Base-by-base conservation (phyloP, 2,888 invertebrate genomes). In the Phlogophora meticulosa region DNA sequence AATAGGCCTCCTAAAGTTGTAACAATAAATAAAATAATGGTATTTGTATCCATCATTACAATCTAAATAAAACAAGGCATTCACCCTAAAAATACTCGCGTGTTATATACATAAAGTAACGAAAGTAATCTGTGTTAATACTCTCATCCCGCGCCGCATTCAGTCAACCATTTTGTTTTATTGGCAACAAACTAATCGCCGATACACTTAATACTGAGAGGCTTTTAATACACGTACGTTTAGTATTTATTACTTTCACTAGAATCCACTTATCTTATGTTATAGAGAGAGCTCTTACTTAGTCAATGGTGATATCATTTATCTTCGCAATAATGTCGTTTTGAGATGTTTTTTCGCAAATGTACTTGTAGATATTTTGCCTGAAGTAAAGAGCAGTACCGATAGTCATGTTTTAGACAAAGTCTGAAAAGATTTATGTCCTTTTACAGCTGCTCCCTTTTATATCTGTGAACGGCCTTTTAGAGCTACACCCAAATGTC, bases 231-330 rank as follows among this genome's bases (percentile, higher is more conserved):
- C 46, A 43, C 42, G 20, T 42, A 34, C 32, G 46, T 51, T 71
- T 17, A 59, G 53, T 70, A 71, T 64, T 70, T 59, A 70, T 56
- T 56, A 34, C 59, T 71, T 22, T n/a, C n/a, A n/a, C n/a, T n/a
- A n/a, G n/a, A n/a, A n/a, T n/a, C 49, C 42, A 59, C 34, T 51
- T 32, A 17, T 7, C 13, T 24, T 24, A 42, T 36, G 4, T 17
- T 49, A 58, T 24, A 38, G 15, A 53, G 43, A 42, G 58, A 45
- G 69, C 68, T 60, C 42, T 74, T 59, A 55, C 15, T 68, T 57
- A 58, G 34, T 24, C 48, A 53, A 32, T 38, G 32, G 13, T 46
- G 43, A 46, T 51, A n/a, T 48, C 17, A 46, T 77, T 56, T 55
- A 74, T 74, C 72, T 76, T 71, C 43, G 40, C 48, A 58, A 45